phyloP scores from a whole-genome alignment of 2,797 vertebrate genomes.

The Pseudomugil gertrudae region DNA sequence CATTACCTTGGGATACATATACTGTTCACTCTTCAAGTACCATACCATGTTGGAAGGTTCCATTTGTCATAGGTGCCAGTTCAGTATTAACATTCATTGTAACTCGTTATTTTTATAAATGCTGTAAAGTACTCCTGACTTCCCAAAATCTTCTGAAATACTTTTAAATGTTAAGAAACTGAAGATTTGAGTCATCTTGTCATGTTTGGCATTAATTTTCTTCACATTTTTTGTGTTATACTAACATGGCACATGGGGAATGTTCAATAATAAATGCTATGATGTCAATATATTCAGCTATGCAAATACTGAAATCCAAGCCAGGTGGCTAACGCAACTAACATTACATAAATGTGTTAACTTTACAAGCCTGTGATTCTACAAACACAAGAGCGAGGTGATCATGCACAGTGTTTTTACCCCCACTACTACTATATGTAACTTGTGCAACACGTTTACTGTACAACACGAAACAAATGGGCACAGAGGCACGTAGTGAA shows the following conservation, averaged over 20 bases:
- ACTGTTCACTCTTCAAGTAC: conserved; percentile 70
- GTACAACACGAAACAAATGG: conserved; percentile 70
- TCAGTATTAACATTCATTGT: conserved; percentile 39
- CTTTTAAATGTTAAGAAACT: too few species aligned
- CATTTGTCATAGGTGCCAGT: conserved; percentile 31
- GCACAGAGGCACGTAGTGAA: conserved; percentile 71
- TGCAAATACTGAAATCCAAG: conserved; percentile 26
- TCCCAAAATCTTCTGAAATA: not conserved
- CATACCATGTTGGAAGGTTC: conserved; percentile 58
- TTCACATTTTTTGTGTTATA: conserved; percentile 23
- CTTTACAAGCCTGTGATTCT: conserved; percentile 50
- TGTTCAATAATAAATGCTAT: conserved; percentile 33
- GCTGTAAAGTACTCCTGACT: conserved; percentile 27
- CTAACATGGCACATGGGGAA: conserved; percentile 55
- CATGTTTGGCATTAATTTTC: conserved; percentile 74
- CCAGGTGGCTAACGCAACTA: conserved; percentile 34
- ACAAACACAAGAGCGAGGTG: conserved; percentile 53
- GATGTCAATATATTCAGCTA: conserved; percentile 19
- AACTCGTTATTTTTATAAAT: conserved; percentile 42
- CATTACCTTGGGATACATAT: conserved; percentile 52
- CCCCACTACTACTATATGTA: conserved; percentile 15
- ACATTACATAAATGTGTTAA: conserved; percentile 50
- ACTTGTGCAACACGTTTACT: conserved; percentile 66
- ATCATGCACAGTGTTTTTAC: conserved; percentile 56
- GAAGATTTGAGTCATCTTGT: conserved; percentile 47